Percentiles rank a stretch among this genome's conserved stretches.
Evolutionary conservation across 2,113 vertebrate species (phyloP).

Genomic region (Podarcis cretensis): DNA sequence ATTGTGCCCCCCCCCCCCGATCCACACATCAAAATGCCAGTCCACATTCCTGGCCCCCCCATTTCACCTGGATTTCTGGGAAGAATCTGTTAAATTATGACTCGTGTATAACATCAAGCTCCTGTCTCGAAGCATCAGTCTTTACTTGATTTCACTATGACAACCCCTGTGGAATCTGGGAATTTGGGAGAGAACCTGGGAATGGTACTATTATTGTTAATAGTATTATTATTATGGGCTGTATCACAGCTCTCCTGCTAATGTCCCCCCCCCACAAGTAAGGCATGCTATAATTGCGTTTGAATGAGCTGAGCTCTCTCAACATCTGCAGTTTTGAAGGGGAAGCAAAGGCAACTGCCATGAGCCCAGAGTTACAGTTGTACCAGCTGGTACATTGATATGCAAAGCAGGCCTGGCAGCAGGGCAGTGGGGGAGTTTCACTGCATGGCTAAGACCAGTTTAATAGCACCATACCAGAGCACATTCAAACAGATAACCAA

Average conservation of each 20-base stretch:
- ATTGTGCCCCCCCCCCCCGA: too few relatives aligned
- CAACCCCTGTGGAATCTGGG: not conserved
- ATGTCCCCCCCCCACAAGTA: not conserved
- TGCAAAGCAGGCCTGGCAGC: not conserved
- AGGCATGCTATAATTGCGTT: not conserved
- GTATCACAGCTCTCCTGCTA: not conserved
- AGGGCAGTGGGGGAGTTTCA: not conserved
- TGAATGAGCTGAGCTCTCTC: not conserved
- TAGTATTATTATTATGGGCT: too few relatives aligned
- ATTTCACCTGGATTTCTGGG: too few relatives aligned
- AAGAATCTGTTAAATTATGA: too few relatives aligned
- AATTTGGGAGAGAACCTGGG: not conserved
- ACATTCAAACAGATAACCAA: not conserved
- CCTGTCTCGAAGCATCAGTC: too few relatives aligned
- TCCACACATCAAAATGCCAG: too few relatives aligned
- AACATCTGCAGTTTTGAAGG: accelerated
- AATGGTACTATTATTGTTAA: not conserved
- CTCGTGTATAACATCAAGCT: too few relatives aligned
- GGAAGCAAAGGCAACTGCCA: not conserved
- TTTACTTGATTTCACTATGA: not conserved
- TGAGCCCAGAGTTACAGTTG: not conserved
- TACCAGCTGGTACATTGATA: constrained; percentile 22
- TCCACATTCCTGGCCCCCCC: too few relatives aligned
- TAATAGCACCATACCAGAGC: not conserved
- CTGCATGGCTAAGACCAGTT: not conserved